Evolutionary conservation across 35 echinoderm and acorn worm genomes (phyloP).

Genomic region (Hemicentrotus pulcherrimus): DNA sequence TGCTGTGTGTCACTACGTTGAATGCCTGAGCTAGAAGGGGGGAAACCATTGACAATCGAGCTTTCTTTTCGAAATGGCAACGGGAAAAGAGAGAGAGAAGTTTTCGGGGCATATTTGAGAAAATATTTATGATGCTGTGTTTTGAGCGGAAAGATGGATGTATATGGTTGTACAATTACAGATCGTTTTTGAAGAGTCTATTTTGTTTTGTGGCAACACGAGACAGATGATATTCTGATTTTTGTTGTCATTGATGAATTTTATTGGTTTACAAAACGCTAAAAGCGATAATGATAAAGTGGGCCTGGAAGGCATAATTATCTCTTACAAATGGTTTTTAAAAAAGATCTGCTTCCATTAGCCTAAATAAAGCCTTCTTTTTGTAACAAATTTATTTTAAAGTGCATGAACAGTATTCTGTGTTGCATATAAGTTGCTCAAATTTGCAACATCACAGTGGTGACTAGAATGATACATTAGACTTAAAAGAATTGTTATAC

Average conservation of each 20-base stretch:
- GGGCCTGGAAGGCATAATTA: constrained; percentile 37
- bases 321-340: neutral
- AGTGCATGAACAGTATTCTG: neutral
- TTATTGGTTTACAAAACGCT: constrained; percentile 47
- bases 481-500: neutral
- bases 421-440: neutral
- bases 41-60: neutral
- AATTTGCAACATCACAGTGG: neutral
- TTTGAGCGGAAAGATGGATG: neutral
- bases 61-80: neutral
- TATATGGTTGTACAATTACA: neutral
- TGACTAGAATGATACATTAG: neutral
- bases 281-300: constrained; percentile 14
- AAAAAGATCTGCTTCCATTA: neutral
- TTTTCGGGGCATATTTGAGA: constrained; percentile 6
- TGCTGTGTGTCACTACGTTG: constrained; percentile 10
- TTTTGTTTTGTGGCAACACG: neutral
- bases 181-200: neutral
- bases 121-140: constrained; percentile 19
- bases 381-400: neutral
- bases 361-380: neutral
- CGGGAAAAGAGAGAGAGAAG: neutral
- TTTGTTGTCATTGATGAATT: constrained; percentile 29
- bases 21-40: neutral
- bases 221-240: constrained; percentile 25